Evolutionary conservation across 2,797 vertebrate species (phyloP).

Genomic region (Buceros bicornis): DNA sequence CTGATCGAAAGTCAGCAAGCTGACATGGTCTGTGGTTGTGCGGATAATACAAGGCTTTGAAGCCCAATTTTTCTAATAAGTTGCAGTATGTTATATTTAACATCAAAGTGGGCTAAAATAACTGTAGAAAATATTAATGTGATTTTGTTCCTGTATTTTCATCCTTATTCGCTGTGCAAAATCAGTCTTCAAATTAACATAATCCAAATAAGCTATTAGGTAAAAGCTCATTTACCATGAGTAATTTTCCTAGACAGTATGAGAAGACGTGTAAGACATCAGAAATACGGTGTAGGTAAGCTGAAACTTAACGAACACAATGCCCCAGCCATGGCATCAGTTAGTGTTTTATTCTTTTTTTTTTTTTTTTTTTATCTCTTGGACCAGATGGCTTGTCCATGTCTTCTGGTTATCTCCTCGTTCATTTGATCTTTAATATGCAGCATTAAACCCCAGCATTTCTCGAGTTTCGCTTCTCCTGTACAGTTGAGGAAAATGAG

Average conservation of each 20-base stretch:
- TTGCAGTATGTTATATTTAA: background rate
- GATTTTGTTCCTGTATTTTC: slow-evolving; percentile 1
- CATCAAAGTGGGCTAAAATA: background rate
- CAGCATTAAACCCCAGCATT: background rate
- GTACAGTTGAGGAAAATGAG: background rate
- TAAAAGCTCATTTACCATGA: slow-evolving; percentile 22
- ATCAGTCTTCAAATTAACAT: slow-evolving; percentile 6
- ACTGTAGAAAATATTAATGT: background rate
- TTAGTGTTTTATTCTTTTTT: background rate
- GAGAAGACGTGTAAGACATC: background rate
- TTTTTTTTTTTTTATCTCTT: background rate
- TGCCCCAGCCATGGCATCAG: background rate
- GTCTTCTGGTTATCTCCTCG: background rate
- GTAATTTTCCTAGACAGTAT: background rate
- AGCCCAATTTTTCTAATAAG: background rate
- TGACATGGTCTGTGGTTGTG: background rate
- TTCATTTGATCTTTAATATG: background rate
- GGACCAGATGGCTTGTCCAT: background rate
- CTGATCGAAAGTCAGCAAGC: background rate
- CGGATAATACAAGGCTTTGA: background rate
- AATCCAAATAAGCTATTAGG: slow-evolving; percentile 40
- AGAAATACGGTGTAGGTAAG: background rate
- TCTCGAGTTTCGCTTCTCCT: background rate
- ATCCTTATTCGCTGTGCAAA: background rate
- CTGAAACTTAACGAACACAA: background rate